A percentile compares a stretch with the other conserved stretches of the same genome.
phyloP scores from a whole-genome alignment of 2,797 vertebrate species.

The Myotis findleyi region DNA sequence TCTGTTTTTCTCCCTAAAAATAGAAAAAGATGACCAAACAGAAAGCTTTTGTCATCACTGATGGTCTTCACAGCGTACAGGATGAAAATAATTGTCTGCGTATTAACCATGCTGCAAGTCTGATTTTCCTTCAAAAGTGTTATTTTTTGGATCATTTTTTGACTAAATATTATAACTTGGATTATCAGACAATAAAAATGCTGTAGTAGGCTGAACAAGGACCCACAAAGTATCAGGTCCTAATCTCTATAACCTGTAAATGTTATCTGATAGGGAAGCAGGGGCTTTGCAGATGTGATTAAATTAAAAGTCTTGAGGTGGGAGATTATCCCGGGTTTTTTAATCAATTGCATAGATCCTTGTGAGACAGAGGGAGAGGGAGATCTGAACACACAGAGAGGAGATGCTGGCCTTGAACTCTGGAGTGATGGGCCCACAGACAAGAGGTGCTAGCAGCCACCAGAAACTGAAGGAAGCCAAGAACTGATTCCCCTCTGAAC shows the following conservation, averaged over 20 bases:
- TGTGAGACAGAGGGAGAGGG: neutral
- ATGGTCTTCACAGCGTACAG: neutral
- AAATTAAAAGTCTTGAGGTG: neutral
- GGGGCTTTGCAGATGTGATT: neutral
- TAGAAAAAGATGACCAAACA: neutral
- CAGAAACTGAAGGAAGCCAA: neutral
- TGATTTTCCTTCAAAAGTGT: neutral
- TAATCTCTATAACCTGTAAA: neutral
- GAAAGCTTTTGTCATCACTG: neutral
- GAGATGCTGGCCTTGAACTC: neutral
- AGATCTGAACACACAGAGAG: neutral
- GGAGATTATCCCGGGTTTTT: neutral
- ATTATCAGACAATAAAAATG: neutral
- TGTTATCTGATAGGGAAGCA: neutral
- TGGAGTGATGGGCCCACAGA: neutral
- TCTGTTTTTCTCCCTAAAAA: neutral
- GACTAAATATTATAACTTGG: neutral
- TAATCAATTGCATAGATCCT: neutral
- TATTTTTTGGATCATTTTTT: neutral
- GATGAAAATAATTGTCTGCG: neutral
- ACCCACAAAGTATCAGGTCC: neutral
- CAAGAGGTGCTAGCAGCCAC: accelerated
- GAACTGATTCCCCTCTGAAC: neutral
- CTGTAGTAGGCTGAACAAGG: neutral
- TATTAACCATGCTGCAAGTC: neutral